phyloP scores from a whole-genome alignment of 2,888 invertebrate genomes.

The Agrotis clavis region DNA sequence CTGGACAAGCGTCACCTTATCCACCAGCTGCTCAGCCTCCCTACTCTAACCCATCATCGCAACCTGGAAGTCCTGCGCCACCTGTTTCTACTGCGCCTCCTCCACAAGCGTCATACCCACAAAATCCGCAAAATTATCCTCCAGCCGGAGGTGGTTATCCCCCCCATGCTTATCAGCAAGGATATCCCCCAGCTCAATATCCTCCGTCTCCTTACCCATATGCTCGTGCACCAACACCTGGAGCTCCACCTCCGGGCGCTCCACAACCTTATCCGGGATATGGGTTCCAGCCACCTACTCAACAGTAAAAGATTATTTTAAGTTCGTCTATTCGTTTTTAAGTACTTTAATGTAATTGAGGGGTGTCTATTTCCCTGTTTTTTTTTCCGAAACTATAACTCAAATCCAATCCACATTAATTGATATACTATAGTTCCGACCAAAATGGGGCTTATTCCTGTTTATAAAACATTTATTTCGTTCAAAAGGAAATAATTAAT shows the following conservation, averaged over 20 bases:
- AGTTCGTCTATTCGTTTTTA: background rate
- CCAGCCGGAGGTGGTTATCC: constrained; percentile 87
- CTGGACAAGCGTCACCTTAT: constrained; percentile 92
- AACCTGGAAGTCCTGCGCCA: constrained; percentile 89
- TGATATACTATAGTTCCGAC: too few species aligned
- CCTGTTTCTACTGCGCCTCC: constrained; percentile 91
- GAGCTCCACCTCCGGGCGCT: constrained; percentile 93
- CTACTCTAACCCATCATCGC: constrained; percentile 90
- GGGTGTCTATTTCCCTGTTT: too few species aligned
- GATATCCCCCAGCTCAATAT: constrained; percentile 90
- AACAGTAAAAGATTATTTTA: constrained; percentile 82
- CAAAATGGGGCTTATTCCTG: too few species aligned
- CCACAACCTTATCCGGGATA: constrained; percentile 95
- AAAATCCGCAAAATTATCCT: constrained; percentile 88
- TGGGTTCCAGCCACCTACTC: constrained; percentile 95
- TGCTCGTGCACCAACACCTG: constrained; percentile 92
- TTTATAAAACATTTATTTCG: too few species aligned
- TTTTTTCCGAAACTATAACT: too few species aligned
- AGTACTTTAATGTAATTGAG: too few species aligned
- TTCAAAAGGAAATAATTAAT: too few species aligned
- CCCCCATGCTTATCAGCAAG: constrained; percentile 89
- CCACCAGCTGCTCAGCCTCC: constrained; percentile 92
- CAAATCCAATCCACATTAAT: too few species aligned
- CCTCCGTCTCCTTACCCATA: constrained; percentile 91
- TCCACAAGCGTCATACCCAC: constrained; percentile 90